These are phyloP conservation scores for Fregata magnificens DNA, from an alignment of 2,113 vertebrate species.

Conservation along the genomic window DNA sequence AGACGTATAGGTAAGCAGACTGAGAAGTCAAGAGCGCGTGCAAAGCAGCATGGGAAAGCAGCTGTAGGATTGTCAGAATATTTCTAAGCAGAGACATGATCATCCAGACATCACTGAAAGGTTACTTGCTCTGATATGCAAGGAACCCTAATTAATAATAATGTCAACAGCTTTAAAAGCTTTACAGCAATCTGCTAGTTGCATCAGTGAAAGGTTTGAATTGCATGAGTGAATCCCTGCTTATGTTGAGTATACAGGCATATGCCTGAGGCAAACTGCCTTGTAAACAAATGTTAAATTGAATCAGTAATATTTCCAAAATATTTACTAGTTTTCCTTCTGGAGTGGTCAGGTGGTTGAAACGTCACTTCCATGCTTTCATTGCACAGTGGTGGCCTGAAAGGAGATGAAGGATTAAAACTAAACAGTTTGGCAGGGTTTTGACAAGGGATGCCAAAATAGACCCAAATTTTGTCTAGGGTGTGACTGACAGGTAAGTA, in stretches of 20 bases:
- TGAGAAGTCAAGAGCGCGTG: background rate
- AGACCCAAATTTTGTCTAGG: background rate
- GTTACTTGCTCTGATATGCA: conserved; percentile 4
- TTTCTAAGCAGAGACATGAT: background rate
- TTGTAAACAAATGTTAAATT: background rate
- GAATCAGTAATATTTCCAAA: background rate
- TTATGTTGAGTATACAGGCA: background rate
- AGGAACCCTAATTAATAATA: conserved; percentile 6
- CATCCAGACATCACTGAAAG: background rate
- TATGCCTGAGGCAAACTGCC: background rate
- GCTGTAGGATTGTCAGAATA: background rate
- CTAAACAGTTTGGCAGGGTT: background rate
- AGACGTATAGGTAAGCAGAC: background rate
- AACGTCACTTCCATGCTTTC: background rate
- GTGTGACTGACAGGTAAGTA: background rate
- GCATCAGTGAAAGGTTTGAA: conserved; percentile 1
- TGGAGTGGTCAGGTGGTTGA: background rate
- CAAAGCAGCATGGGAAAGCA: background rate
- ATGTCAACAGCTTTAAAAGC: conserved; percentile 3
- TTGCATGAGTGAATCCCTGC: background rate
- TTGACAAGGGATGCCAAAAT: background rate
- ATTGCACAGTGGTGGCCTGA: background rate
- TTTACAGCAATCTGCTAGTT: background rate
- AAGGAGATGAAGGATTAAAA: background rate
- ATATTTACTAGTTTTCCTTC: background rate